Percentiles rank a stretch among this genome's conserved stretches.
phyloP scores from a whole-genome alignment of 2,888 invertebrate genomes.

The Chrysolina haemoptera region DNA sequence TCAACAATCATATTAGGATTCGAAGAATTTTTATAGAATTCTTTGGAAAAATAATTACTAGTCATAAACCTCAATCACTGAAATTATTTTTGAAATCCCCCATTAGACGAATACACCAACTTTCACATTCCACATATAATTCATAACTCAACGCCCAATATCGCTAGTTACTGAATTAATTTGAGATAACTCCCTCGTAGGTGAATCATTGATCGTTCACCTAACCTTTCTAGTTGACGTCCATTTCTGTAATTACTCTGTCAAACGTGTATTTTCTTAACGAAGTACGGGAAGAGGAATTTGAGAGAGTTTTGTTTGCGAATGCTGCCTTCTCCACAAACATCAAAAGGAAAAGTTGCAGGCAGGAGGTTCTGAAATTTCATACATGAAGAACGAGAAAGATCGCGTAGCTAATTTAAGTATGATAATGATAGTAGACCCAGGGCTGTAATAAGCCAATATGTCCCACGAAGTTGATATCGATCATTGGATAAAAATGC shows the following conservation, averaged over 20 bases:
- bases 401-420: background rate
- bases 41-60: too few relatives aligned
- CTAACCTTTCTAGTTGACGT: background rate
- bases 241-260: conserved; percentile 2
- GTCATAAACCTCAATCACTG: too few relatives aligned
- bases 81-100: too few relatives aligned
- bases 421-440: background rate
- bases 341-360: conserved; percentile 4
- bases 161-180: background rate
- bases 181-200: background rate
- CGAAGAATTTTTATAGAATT: too few relatives aligned
- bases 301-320: background rate
- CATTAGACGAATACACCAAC: too few relatives aligned
- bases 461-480: too few relatives aligned
- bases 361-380: background rate
- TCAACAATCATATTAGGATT: too few relatives aligned
- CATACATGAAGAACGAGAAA: background rate
- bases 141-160: too few relatives aligned
- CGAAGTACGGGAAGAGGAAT: conserved; percentile 3
- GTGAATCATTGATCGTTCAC: background rate
- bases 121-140: too few relatives aligned
- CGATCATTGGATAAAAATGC: too few relatives aligned
- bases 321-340: background rate
- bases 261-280: conserved; percentile 7
- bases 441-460: too few relatives aligned